Percentiles rank a stretch among this genome's conserved stretches.
Conservation (phyloP, 2,113 vertebrate genomes). For the Toxotes chatareus region DNA sequence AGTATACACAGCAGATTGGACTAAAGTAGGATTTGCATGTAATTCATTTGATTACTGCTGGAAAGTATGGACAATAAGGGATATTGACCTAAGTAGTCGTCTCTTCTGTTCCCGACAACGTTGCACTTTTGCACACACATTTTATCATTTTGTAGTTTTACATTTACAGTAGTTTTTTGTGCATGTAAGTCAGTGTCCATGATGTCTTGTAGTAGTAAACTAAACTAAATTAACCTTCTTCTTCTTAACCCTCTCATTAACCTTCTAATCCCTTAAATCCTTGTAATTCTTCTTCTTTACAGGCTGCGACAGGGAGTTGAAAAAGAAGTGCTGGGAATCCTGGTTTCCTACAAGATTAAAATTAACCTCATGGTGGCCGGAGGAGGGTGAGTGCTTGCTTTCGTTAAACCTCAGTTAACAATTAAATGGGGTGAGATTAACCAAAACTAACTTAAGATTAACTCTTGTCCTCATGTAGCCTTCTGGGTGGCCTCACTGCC, state of each 20-base stretch:
- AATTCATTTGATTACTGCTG: neutral
- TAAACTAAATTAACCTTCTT: slow-evolving; percentile 15
- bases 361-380: slow-evolving; percentile 89
- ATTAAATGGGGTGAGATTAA: neutral
- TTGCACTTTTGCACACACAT: neutral
- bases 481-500: slow-evolving; percentile 89
- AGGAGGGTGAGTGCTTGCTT: slow-evolving; percentile 82
- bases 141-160: neutral
- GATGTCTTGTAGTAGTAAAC: neutral
- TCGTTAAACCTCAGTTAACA: neutral
- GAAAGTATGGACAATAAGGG: neutral
- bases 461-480: slow-evolving; percentile 70
- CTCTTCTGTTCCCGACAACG: neutral
- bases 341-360: slow-evolving; percentile 93
- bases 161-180: neutral
- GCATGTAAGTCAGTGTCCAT: neutral
- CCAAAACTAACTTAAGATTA: neutral
- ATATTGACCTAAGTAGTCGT: neutral
- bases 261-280: slow-evolving; percentile 42
- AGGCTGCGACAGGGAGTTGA: slow-evolving; percentile 85
- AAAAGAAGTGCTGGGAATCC: slow-evolving; percentile 90
- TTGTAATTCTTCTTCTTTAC: slow-evolving; percentile 11
- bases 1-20: slow-evolving; percentile 47
- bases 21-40: neutral
- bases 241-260: neutral